These are phyloP conservation scores for Xenops minutus DNA, from an alignment of 2,797 vertebrate genomes.

Conservation along the genomic window DNA sequence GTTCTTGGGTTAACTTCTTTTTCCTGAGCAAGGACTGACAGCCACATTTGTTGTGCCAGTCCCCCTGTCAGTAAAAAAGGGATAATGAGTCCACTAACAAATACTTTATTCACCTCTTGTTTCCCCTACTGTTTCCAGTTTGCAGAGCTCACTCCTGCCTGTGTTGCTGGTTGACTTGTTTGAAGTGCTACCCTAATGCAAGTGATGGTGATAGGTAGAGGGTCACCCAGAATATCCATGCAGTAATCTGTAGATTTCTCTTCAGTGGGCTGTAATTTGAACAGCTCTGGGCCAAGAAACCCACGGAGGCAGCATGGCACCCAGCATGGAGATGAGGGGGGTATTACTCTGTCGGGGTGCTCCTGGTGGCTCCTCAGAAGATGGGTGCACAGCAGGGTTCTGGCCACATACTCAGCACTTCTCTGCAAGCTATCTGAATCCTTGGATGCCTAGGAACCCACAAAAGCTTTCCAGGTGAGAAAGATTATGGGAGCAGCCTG, in stretches of 20 bases:
- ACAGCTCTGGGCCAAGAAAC: not conserved
- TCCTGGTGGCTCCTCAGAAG: not conserved
- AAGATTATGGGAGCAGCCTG: not conserved
- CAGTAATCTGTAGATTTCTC: not conserved
- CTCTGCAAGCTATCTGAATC: not conserved
- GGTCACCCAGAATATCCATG: not conserved
- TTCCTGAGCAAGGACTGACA: not conserved
- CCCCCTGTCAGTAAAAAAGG: not conserved
- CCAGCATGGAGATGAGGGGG: accelerated
- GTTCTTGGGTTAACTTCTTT: not conserved
- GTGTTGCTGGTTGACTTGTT: not conserved
- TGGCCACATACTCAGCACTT: not conserved
- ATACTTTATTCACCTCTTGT: not conserved
- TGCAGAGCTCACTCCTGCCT: not conserved
- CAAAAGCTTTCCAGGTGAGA: not conserved
- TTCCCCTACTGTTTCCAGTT: not conserved
- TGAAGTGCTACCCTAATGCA: not conserved
- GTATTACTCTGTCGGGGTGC: not conserved
- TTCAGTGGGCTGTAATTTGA: not conserved
- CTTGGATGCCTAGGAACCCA: not conserved
- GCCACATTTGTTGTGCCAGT: not conserved
- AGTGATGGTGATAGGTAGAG: not conserved
- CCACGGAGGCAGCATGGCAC: not conserved
- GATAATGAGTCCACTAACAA: not conserved
- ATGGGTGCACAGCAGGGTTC: not conserved